Evolutionary conservation across 2,113 vertebrate species (phyloP).

Genomic region (Vidua macroura): DNA sequence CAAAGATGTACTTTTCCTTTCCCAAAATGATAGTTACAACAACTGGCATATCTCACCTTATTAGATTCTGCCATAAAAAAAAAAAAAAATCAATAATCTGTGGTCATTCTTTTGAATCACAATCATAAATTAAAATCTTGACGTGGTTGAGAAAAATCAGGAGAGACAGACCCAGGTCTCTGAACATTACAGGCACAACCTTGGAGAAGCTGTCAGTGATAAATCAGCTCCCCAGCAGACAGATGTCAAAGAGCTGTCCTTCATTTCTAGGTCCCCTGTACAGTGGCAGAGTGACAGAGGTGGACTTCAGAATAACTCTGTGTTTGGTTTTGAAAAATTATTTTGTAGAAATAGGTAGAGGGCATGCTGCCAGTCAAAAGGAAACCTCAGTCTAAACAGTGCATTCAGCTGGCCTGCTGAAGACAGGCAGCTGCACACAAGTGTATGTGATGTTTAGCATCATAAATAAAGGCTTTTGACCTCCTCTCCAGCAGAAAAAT

Average conservation of each 20-base stretch:
- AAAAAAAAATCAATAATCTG: neutral
- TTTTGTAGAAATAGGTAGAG: neutral
- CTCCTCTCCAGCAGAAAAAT: neutral
- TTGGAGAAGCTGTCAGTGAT: neutral
- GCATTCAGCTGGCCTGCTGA: neutral
- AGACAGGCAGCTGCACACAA: conserved; percentile 11
- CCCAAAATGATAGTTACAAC: neutral
- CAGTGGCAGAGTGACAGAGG: neutral
- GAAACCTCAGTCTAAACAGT: conserved; percentile 1
- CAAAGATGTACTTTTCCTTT: neutral
- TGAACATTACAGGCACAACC: neutral
- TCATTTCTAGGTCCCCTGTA: neutral
- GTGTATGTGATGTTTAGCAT: neutral
- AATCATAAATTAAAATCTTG: neutral
- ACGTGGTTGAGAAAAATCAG: neutral
- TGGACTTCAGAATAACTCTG: neutral
- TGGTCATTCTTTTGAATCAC: neutral
- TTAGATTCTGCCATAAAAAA: neutral
- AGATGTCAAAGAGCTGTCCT: neutral
- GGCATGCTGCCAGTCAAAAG: neutral
- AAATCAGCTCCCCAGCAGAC: neutral
- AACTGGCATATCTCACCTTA: neutral
- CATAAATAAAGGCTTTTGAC: neutral
- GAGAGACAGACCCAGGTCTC: neutral
- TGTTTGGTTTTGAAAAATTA: neutral